phyloP scores from a whole-genome alignment of 2,113 vertebrate species.

The Corynorhinus townsendii region DNA sequence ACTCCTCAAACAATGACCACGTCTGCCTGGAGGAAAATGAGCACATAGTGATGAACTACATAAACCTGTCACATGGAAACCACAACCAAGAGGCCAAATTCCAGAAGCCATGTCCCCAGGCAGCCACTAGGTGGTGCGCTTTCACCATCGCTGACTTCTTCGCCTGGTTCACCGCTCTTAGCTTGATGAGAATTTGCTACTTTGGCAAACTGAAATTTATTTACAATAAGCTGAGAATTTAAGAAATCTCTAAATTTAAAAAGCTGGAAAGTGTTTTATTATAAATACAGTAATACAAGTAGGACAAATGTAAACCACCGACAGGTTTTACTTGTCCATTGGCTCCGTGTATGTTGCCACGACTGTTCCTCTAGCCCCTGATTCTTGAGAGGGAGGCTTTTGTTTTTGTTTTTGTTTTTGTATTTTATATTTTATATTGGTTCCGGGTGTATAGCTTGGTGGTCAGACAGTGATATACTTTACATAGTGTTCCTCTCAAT shows the following conservation, averaged over 20 bases:
- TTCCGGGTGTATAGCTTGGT: background rate
- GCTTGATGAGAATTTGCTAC: background rate
- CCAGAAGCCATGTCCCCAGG: background rate
- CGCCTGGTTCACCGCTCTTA: fast-evolving
- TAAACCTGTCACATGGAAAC: background rate
- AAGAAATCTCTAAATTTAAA: background rate
- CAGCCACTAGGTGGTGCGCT: constrained; percentile 27
- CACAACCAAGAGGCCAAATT: background rate
- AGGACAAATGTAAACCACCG: background rate
- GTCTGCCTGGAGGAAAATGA: background rate
- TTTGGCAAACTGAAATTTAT: background rate
- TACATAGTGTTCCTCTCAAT: background rate
- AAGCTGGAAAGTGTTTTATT: background rate
- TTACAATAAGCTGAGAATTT: background rate
- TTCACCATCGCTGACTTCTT: background rate
- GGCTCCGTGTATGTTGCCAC: fast-evolving
- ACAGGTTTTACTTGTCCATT: background rate
- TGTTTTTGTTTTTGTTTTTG: no score
- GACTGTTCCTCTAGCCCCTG: background rate
- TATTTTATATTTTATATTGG: background rate
- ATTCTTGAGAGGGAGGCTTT: background rate
- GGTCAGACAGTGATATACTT: background rate
- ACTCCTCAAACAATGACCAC: background rate
- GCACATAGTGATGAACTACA: background rate
- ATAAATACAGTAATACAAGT: background rate